Evolutionary conservation across 2,797 vertebrate species (phyloP).

Genomic region (Lutjanus campechanus): DNA sequence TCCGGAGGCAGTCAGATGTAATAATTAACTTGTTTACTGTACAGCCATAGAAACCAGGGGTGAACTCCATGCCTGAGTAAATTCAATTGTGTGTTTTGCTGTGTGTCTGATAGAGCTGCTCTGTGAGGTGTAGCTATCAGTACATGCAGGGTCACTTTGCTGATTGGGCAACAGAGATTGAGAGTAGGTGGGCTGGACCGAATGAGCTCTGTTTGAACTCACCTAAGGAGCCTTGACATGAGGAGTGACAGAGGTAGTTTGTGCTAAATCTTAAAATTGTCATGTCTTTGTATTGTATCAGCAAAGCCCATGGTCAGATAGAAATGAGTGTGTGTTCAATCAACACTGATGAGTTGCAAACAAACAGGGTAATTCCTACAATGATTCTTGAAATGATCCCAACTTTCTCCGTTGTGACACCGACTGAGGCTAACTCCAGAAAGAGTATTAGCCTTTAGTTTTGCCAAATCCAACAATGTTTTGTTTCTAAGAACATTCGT

Average conservation of each 20-base stretch:
- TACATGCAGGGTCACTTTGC: conserved; percentile 71
- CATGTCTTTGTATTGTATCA: not conserved
- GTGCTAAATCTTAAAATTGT: not conserved
- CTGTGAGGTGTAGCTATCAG: conserved; percentile 54
- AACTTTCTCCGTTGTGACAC: not conserved
- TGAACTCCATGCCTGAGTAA: conserved; percentile 70
- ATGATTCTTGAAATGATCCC: not conserved
- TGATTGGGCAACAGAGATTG: conserved; percentile 71
- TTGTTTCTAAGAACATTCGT: not conserved
- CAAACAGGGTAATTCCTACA: conserved; percentile 1
- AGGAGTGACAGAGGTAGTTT: not conserved
- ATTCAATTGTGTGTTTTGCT: conserved; percentile 60
- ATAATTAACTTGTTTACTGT: conserved; percentile 80
- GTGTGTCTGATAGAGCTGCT: conserved; percentile 66
- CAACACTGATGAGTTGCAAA: not conserved
- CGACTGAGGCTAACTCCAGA: not conserved
- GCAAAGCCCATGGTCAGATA: not conserved
- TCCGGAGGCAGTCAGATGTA: conserved; percentile 56
- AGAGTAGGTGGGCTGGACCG: conserved; percentile 11
- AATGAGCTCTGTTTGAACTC: conserved; percentile 18
- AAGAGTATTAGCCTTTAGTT: not conserved
- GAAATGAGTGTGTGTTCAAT: not conserved
- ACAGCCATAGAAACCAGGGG: conserved; percentile 67
- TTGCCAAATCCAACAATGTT: conserved; percentile 2
- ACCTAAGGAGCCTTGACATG: not conserved